A percentile compares a stretch with the other conserved stretches of the same genome.
Evolutionary conservation across 2,113 vertebrate species (phyloP).

Genomic region (Elachura formosa): DNA sequence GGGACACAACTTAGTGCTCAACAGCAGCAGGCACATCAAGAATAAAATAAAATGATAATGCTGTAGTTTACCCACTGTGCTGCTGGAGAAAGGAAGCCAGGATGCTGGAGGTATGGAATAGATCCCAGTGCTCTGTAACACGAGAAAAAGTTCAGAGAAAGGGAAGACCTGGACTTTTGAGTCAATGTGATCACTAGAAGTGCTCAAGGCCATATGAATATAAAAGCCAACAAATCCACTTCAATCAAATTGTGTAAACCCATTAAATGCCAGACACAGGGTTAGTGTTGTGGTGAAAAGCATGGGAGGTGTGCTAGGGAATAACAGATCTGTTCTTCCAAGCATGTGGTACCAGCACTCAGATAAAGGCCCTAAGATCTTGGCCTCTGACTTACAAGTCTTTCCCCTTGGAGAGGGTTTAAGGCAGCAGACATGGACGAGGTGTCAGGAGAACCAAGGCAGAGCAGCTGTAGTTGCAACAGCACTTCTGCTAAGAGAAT

Average conservation of each 20-base stretch:
- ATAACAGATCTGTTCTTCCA: not conserved
- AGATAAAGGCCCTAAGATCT: not conserved
- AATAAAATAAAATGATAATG: not conserved
- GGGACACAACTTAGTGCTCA: not conserved
- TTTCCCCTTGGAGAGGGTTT: not conserved
- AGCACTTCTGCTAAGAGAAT: not conserved
- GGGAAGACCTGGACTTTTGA: not conserved
- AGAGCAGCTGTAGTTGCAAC: not conserved
- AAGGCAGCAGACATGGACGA: not conserved
- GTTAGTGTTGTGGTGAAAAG: not conserved
- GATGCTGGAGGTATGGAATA: not conserved
- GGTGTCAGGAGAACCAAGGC: not conserved
- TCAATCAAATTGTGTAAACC: not conserved
- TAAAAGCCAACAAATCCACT: not conserved
- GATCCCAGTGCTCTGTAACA: not conserved
- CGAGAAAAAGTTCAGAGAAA: not conserved
- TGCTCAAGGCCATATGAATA: not conserved
- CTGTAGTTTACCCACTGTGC: not conserved
- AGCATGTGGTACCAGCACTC: not conserved
- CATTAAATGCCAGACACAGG: not conserved
- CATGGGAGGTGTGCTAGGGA: fast-evolving
- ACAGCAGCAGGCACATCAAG: not conserved
- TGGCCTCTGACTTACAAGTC: not conserved
- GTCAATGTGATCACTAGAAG: not conserved
- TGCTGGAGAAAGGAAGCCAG: not conserved